Evolutionary conservation across 2,113 vertebrate species (phyloP).

Genomic region (human): GRCh38 chr13:22709001-22709500

Average conservation of each 20-base stretch:
- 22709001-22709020: neutral
- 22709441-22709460: conserved; percentile 34
- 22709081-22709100: neutral
- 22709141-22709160: neutral
- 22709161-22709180: neutral
- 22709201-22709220: neutral
- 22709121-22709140: too few relatives aligned
- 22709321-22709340: neutral
- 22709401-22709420: conserved; percentile 9
- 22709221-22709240: neutral
- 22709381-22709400: neutral
- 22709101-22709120: neutral
- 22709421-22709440: conserved; percentile 26
- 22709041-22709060: neutral
- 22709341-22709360: neutral
- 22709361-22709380: neutral
- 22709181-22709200: neutral
- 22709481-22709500: neutral
- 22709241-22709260: neutral
- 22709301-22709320: neutral
- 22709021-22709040: neutral
- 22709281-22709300: neutral
- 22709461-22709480: neutral
- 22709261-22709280: neutral
- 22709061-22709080: neutral